Base-by-base conservation (phyloP, 1,140 invertebrate species). In the Aphis craccivora region DNA sequence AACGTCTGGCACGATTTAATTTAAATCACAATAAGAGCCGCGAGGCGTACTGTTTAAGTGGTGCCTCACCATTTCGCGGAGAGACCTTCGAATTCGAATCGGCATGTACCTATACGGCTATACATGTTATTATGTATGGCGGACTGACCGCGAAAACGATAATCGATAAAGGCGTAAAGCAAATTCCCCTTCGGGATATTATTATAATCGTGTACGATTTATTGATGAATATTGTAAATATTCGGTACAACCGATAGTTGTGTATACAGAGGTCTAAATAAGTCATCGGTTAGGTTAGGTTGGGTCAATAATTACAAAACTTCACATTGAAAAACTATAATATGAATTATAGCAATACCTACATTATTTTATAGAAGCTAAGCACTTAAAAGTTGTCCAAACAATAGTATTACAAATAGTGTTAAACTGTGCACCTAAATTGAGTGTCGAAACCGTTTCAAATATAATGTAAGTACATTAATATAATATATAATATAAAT, bases 181-280 rank as follows among this genome's bases (percentile, higher is more conserved):
- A 0, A n/a, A n/a, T 51, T 76, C 4, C n/a, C 60, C 60, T 30
- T 76, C 60, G 14, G n/a, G n/a, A 76, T 76, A 76, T 18, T 76
- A 76, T n/a, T n/a, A 76, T 76, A n/a, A n/a, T n/a, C 60, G 60
- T 76, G 60, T 76, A 76, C 60, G 60, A 76, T 76, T n/a, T 76
- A n/a, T n/a, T 20, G 60, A 76, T 5, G 30, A 35, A 76, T 30
- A 76, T n/a, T n/a, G 60, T 76, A 76, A 76, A n/a, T 35, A 76
- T 4, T 76, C 5, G 60, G 11, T 67, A 76, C 9, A 67, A n/a
- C 30, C 30, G 60, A 67, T 30, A 14, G 48, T 51, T 51, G 48
- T 51, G 48, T 18, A 18, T 18, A 51, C 3, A 14, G 60, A 67
- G 3, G 4, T 30, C 60, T n/a, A 11, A 67, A 67, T 3, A 67